Conservation (phyloP, 2,113 vertebrate genomes). For the Fregata magnificens region DNA sequence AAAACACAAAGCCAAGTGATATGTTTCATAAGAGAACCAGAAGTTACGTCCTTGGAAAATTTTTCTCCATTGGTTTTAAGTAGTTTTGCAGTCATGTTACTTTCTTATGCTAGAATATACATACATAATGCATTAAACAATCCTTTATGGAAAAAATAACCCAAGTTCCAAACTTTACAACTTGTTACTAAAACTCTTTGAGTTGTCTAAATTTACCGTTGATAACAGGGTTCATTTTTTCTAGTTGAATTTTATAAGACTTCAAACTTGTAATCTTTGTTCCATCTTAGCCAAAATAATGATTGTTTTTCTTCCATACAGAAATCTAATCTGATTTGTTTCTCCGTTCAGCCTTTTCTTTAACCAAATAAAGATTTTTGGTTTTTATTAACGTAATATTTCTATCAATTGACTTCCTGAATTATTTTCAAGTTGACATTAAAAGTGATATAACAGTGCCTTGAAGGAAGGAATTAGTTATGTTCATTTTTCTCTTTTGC, state of each 20-base stretch:
- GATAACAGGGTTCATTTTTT: not conserved
- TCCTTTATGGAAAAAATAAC: not conserved
- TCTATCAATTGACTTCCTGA: not conserved
- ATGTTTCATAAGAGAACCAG: rapidly evolving
- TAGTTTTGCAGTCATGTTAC: not conserved
- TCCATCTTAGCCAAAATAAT: not conserved
- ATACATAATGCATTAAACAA: not conserved
- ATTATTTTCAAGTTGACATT: not conserved
- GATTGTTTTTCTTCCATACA: not conserved
- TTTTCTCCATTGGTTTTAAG: not conserved
- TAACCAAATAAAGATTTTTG: not conserved
- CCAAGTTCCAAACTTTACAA: not conserved
- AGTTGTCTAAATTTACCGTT: not conserved
- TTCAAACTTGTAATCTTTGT: not conserved
- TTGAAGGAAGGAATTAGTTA: not conserved
- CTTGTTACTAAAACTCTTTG: not conserved
- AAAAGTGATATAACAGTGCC: not conserved
- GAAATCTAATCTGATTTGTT: not conserved
- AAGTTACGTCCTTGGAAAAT: not conserved
- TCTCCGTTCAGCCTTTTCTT: not conserved
- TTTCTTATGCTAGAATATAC: not conserved
- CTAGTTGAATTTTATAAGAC: not conserved
- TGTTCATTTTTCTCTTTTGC: not conserved
- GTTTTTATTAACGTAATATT: not conserved
- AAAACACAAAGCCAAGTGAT: not conserved